Evolutionary conservation across 2,797 vertebrate genomes (phyloP).

Genomic region (Smutsia gigantea): DNA sequence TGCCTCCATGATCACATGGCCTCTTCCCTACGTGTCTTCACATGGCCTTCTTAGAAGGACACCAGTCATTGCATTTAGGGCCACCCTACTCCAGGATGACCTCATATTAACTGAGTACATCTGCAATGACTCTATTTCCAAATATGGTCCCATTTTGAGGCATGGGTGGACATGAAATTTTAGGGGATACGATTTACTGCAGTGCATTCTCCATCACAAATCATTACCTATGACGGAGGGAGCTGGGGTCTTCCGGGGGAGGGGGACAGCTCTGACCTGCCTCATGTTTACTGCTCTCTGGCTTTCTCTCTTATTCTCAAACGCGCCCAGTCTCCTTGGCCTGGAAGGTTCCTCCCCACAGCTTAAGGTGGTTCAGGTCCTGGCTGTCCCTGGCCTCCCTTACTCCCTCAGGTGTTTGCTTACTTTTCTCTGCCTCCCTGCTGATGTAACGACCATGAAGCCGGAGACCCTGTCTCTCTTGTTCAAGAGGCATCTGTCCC

Average conservation of each 20-base stretch:
- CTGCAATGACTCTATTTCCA: not conserved
- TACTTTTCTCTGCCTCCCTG: not conserved
- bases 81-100: not conserved
- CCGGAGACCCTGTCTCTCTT: no score
- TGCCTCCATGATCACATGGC: accelerated
- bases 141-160: no score
- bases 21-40: not conserved
- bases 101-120: not conserved
- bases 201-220: not conserved
- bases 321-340: accelerated
- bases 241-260: not conserved
- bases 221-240: accelerated
- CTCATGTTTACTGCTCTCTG: accelerated
- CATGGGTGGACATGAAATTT: not conserved
- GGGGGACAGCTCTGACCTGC: accelerated
- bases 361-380: not conserved
- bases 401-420: accelerated
- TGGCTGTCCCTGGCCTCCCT: not conserved
- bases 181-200: no score
- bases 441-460: accelerated
- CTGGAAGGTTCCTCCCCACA: not conserved
- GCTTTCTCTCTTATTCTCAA: not conserved
- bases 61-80: not conserved
- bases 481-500: not conserved
- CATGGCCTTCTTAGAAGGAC: not conserved